Conservation (phyloP, 2,888 invertebrate species). For the Nomada ruficornis region DNA sequence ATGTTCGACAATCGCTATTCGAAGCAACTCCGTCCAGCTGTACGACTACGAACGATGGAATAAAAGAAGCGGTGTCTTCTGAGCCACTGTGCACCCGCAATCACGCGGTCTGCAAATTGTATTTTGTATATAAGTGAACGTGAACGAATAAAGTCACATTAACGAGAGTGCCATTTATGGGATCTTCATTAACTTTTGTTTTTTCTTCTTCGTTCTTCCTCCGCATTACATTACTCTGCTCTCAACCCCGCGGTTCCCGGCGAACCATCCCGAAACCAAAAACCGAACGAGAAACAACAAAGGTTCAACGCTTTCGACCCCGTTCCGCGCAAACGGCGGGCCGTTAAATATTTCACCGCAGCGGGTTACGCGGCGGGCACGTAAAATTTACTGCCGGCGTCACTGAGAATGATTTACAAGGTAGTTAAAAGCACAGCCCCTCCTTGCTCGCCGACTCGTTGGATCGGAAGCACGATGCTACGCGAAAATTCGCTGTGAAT, state of each 20-base stretch:
- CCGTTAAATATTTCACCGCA: constrained; percentile 37
- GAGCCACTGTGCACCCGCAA: constrained; percentile 52
- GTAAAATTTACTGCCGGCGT: constrained; percentile 32
- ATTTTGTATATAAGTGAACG: constrained; percentile 69
- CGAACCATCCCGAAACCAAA: not conserved
- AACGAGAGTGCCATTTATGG: constrained; percentile 71
- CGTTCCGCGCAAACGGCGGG: constrained; percentile 19
- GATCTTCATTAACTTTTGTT: constrained; percentile 38
- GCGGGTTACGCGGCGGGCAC: constrained; percentile 27
- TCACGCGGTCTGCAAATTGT: constrained; percentile 61
- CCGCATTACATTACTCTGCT: too few relatives aligned
- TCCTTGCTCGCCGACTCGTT: not conserved
- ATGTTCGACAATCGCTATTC: not conserved
- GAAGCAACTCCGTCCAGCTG: not conserved
- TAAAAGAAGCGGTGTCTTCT: constrained; percentile 17
- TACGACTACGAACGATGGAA: not conserved
- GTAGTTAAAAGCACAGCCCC: constrained; percentile 21
- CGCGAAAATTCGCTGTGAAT: constrained; percentile 3
- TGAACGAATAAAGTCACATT: constrained; percentile 74
- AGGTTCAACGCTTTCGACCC: not conserved
- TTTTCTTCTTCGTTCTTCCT: not conserved
- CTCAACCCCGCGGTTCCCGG: too few relatives aligned
- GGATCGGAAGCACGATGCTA: constrained; percentile 10
- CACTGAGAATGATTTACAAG: constrained; percentile 37
- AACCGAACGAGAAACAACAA: not conserved